Percentiles rank a stretch among this genome's conserved stretches.
Conservation (phyloP, 64 coral and sea anemone genomes). For the Orbicella faveolata region DNA sequence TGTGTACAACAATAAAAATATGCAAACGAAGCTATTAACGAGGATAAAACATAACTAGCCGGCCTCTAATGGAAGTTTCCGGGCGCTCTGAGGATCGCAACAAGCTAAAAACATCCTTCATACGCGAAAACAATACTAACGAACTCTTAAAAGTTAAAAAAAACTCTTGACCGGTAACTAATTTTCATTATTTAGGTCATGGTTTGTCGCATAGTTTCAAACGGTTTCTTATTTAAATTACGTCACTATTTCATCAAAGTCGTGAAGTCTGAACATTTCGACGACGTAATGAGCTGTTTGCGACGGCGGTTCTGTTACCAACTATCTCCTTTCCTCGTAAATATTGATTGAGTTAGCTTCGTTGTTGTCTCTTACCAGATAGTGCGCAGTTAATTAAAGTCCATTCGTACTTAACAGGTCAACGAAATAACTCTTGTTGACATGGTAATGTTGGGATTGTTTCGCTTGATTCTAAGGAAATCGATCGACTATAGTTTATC, state of each 20-base stretch:
- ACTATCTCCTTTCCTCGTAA: background rate
- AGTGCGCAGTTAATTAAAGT: background rate
- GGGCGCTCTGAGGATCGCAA: background rate
- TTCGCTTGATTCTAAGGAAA: background rate
- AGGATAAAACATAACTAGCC: background rate
- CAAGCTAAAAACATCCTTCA: background rate
- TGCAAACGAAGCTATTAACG: background rate
- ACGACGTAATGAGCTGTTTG: background rate
- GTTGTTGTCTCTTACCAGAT: background rate
- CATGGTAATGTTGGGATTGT: background rate
- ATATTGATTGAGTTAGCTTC: background rate
- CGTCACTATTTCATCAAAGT: conserved; percentile 10
- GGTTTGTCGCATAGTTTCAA: no score
- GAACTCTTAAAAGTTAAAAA: background rate
- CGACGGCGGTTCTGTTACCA: background rate
- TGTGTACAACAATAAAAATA: background rate
- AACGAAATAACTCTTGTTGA: background rate
- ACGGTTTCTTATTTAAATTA: background rate
- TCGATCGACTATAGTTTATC: background rate
- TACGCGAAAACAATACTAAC: background rate
- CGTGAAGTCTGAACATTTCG: background rate
- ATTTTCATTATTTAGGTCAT: no score
- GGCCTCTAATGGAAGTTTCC: background rate
- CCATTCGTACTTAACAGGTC: background rate
- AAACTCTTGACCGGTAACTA: background rate